Evolutionary conservation across 2,888 invertebrate species (phyloP).

Genomic region (Eumerus sabulonum): DNA sequence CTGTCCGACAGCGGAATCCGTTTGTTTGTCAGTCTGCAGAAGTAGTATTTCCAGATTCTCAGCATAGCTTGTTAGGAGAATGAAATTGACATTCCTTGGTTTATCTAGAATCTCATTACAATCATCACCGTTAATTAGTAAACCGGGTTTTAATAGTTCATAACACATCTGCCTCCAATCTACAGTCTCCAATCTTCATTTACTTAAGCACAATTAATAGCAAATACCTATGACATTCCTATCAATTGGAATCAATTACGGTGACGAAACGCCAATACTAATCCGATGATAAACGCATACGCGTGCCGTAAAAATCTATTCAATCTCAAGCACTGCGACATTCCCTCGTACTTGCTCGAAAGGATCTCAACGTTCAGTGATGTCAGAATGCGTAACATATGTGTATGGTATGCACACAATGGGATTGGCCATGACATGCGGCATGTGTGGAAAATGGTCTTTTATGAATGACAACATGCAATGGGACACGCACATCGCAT

Average conservation of each 20-base stretch:
- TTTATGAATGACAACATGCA: slow-evolving; percentile 19
- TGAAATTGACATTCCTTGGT: too few relatives aligned
- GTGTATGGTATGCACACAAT: slow-evolving; percentile 30
- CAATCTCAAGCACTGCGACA: background rate
- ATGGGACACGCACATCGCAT: slow-evolving; percentile 13
- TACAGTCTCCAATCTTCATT: too few relatives aligned
- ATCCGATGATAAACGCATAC: slow-evolving; percentile 24
- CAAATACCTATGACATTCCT: too few relatives aligned
- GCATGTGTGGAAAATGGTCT: slow-evolving; percentile 52
- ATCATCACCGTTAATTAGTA: slow-evolving; percentile 53
- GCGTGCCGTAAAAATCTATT: slow-evolving; percentile 46
- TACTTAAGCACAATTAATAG: too few relatives aligned
- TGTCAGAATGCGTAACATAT: background rate
- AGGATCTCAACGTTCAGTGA: slow-evolving; percentile 40
- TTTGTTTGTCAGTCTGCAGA: too few relatives aligned
- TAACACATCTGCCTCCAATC: slow-evolving; percentile 6
- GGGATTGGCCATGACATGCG: slow-evolving; percentile 41
- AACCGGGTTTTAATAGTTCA: slow-evolving; percentile 52
- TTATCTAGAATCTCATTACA: too few relatives aligned
- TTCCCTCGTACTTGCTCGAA: slow-evolving; percentile 1
- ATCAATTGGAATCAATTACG: slow-evolving; percentile 61
- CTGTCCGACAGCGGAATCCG: too few relatives aligned
- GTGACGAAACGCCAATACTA: slow-evolving; percentile 61
- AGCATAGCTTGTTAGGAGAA: too few relatives aligned
- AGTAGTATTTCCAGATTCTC: too few relatives aligned